phyloP scores from a whole-genome alignment of 2,113 vertebrate species.

The Campylorhamphus procurvoides region DNA sequence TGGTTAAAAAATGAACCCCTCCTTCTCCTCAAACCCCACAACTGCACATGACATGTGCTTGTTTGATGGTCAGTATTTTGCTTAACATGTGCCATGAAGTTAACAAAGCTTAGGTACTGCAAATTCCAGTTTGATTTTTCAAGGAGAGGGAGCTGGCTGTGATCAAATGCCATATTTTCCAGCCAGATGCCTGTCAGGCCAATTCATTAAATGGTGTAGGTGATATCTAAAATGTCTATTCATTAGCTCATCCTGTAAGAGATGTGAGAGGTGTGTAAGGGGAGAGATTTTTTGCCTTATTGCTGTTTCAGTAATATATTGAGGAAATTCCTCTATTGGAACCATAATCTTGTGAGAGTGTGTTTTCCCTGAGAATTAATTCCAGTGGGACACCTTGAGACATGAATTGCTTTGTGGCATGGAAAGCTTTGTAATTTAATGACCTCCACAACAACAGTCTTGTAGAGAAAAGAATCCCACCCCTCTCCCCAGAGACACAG shows the following conservation, averaged over 20 bases:
- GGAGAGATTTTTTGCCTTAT: neutral
- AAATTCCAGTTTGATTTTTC: neutral
- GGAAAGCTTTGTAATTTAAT: neutral
- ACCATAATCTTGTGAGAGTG: neutral
- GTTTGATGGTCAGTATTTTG: neutral
- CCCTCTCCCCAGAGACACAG: accelerated
- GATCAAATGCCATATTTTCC: neutral
- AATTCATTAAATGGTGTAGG: neutral
- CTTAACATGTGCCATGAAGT: neutral
- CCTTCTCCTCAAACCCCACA: neutral
- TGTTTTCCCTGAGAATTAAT: neutral
- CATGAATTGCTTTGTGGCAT: neutral
- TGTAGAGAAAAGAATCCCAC: neutral
- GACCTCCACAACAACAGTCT: neutral
- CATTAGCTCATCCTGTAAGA: neutral
- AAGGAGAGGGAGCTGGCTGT: neutral
- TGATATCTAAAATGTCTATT: neutral
- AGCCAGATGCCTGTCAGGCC: neutral
- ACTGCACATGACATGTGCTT: neutral
- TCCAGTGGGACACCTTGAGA: neutral
- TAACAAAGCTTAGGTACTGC: neutral
- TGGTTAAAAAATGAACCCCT: neutral
- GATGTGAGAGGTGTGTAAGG: neutral
- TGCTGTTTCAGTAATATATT: neutral
- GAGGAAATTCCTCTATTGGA: neutral